Percentiles rank a stretch among this genome's conserved stretches.
Evolutionary conservation across 1,140 invertebrate genomes (phyloP).

Genomic region (Eumeta japonica): DNA sequence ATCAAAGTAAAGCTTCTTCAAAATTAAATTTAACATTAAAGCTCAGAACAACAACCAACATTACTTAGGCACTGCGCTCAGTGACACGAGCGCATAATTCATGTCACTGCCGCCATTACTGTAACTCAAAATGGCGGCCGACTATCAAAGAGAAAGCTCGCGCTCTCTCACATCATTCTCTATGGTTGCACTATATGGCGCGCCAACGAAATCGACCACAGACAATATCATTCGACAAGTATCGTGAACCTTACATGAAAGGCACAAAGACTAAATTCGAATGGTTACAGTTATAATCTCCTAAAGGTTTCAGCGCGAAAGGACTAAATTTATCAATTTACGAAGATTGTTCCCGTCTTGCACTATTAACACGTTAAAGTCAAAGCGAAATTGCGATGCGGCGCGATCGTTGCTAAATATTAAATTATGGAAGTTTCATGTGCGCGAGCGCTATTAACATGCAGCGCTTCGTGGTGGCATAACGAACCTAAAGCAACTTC

Average conservation of each 20-base stretch:
- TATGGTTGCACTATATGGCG: slow-evolving; percentile 38
- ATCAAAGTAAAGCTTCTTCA: too few relatives aligned
- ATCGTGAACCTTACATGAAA: too few relatives aligned
- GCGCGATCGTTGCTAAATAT: slow-evolving; percentile 33
- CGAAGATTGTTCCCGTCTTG: slow-evolving; percentile 44
- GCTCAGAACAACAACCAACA: slow-evolving; percentile 37
- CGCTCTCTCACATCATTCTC: slow-evolving; percentile 53
- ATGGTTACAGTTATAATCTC: too few relatives aligned
- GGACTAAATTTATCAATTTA: slow-evolving; percentile 51
- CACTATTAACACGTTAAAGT: slow-evolving; percentile 48
- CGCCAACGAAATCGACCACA: slow-evolving; percentile 29
- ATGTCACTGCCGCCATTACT: slow-evolving; percentile 46
- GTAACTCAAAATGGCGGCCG: slow-evolving; percentile 54
- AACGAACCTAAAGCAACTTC: too few relatives aligned
- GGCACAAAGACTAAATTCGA: too few relatives aligned
- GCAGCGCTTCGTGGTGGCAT: too few relatives aligned
- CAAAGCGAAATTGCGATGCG: slow-evolving; percentile 19
- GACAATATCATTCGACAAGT: too few relatives aligned
- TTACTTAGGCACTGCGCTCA: slow-evolving; percentile 35
- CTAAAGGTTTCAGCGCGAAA: slow-evolving; percentile 32
- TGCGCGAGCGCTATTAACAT: too few relatives aligned
- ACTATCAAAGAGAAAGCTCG: slow-evolving; percentile 54
- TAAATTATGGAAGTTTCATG: slow-evolving; percentile 32
- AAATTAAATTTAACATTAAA: too few relatives aligned
- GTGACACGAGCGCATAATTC: slow-evolving; percentile 49